Base-by-base conservation (phyloP, 2,113 vertebrate genomes). In the Stigmatopora nigra region DNA sequence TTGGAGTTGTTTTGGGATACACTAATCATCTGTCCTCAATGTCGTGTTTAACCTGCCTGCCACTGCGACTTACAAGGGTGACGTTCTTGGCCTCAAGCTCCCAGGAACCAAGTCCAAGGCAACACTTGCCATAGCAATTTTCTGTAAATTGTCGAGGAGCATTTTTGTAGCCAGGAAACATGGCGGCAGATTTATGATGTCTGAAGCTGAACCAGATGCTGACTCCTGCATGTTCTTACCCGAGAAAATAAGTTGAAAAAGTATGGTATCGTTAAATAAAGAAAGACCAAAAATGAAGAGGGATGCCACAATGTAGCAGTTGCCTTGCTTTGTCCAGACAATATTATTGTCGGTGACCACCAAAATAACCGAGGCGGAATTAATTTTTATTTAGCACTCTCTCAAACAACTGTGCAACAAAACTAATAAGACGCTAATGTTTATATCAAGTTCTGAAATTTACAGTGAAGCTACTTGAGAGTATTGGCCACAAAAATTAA, bases 1-100 rank as follows among this genome's bases (percentile, higher is more conserved):
- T 84, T 71, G 77, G 80, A 77, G 75, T 76, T 35, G 19, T 87
- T 78, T 82, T 83, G 72, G 61, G 72, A 71, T 70, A 77, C 68
- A 60, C 22, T 56, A 56, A 65, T 69, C 71, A 64, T 70, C 19
- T 0, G 53, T 64, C 56, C 67, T 66, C 16, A 12, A 22, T 15
- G 51, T 12, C 10, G 22, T 31, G 22, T 56, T 56, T 56, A 56
- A 56, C 53, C 53, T 70, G 41, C 63, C 69, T 73, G 75, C 71
- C 49, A 3, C 13, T 1, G 6, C 0, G 19, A 14, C 53, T 56
- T 25, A 55, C 20, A 55, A 55, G 52, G 22, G 49, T 13, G 22
- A 56, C 53, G 53, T 16, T 31, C 56, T 58, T 38, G 56, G 56
- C 31, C 56, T 16, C 25, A 25, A 7, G 16, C 35, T 35, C 57